Evolutionary conservation across 2,797 vertebrate genomes (phyloP).

Genomic region (Botia kubotai): DNA sequence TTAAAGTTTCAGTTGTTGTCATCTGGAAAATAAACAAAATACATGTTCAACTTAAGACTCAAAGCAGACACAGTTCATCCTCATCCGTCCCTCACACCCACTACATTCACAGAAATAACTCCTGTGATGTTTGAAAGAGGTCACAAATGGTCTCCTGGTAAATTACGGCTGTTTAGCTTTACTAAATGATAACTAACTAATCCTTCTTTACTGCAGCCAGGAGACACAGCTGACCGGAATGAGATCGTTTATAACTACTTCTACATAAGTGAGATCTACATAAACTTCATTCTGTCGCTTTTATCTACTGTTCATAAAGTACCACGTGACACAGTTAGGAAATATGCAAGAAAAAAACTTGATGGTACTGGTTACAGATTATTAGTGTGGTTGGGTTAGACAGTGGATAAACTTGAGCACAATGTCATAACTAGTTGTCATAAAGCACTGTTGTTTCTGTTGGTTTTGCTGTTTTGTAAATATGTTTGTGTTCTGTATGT

Average conservation of each 20-base stretch:
- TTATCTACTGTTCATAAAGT: constrained; percentile 46
- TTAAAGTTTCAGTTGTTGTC: constrained; percentile 24
- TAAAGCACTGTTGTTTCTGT: constrained; percentile 78
- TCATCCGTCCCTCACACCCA: constrained; percentile 22
- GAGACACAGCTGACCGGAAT: constrained; percentile 24
- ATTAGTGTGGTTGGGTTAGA: constrained; percentile 25
- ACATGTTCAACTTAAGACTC: constrained; percentile 69
- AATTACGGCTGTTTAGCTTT: constrained; percentile 48
- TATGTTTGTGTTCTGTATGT: constrained; percentile 76
- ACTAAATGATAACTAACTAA: constrained; percentile 40
- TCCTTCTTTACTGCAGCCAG: constrained; percentile 40
- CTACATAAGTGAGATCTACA: constrained; percentile 38
- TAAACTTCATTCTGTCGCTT: constrained; percentile 44
- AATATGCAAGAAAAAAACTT: constrained; percentile 64
- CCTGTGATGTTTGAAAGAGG: constrained; percentile 7
- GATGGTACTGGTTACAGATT: constrained; percentile 58
- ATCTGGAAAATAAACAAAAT: constrained; percentile 64
- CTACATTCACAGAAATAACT: constrained; percentile 16
- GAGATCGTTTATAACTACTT: constrained; percentile 30
- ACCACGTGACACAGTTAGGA: constrained; percentile 49
- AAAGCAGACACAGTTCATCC: constrained; percentile 27
- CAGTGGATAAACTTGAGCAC: constrained; percentile 48
- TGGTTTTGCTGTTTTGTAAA: constrained; percentile 79
- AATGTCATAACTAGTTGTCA: constrained; percentile 72
- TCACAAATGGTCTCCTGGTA: constrained; percentile 26